Conservation (phyloP, 2,888 invertebrate species). For the Drosophila atripex region DNA sequence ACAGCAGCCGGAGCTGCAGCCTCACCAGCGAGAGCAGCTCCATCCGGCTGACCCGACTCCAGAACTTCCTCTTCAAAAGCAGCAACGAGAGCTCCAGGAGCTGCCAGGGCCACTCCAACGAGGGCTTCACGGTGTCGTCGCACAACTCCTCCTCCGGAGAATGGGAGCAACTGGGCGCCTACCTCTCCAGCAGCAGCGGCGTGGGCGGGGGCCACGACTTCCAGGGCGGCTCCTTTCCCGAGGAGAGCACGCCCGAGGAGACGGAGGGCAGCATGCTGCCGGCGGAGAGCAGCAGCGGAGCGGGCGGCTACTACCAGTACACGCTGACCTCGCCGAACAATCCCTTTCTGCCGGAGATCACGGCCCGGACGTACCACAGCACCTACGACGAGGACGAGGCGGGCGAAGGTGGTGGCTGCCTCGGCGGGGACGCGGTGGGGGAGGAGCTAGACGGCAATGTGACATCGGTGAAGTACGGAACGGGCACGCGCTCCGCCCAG, state of each 20-base stretch:
- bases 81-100: constrained; percentile 80
- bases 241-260: constrained; percentile 52
- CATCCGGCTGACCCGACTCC: constrained; percentile 77
- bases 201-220: constrained; percentile 55
- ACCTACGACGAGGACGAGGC: constrained; percentile 72
- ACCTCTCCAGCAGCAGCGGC: constrained; percentile 50
- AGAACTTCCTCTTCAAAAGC: constrained; percentile 82
- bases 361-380: constrained; percentile 81
- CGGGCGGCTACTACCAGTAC: constrained; percentile 80
- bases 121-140: constrained; percentile 80
- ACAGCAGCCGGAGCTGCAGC: constrained; percentile 78
- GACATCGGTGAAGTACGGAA: constrained; percentile 69
- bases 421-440: neutral
- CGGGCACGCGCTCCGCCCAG: constrained; percentile 71
- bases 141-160: constrained; percentile 81
- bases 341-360: constrained; percentile 83
- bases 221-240: constrained; percentile 62
- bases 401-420: constrained; percentile 6
- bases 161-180: constrained; percentile 74
- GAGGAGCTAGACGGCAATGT: constrained; percentile 73
- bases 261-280: constrained; percentile 51
- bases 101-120: constrained; percentile 79
- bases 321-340: constrained; percentile 83
- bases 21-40: constrained; percentile 80
- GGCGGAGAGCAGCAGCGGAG: constrained; percentile 54